Evolutionary conservation across 2,888 invertebrate genomes (phyloP), one percentile per base, ranked within the genome.

Genomic region (Geotrupes spiniger): DNA sequence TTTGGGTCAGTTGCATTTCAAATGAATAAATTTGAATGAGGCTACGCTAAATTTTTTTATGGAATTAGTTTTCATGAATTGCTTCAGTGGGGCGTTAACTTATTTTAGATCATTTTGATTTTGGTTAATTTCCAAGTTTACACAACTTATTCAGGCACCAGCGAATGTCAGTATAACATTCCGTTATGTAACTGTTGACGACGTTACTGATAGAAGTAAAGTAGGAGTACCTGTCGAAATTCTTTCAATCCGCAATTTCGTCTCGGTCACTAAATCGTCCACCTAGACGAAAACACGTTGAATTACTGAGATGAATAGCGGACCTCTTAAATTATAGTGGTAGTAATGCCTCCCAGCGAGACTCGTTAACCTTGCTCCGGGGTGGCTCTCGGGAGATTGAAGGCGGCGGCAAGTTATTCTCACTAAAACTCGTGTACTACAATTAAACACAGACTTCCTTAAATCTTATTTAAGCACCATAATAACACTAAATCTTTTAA

Each of bases 311-410:
- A 42, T 31, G 28, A 40, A 47, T 50, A 47, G 50, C 28, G 44
- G 31, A 41, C 43, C 53, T 46, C 53, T 53, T 53, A 53, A 53
- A 53, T 53, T 53, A 53, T 50, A 46, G 50, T 43, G 28, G 41
- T 38, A 37, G 53, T 53, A 53, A 53, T 53, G 50, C 46, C 40
- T 50, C 33, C 53, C 53, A 43, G 26, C 17, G 49, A 50, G 53
- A 36, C 53, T 53, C 53, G 53, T 53, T 53, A 53, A 53, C 53
- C 53, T 53, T 49, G 42, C 49, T 39, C 38, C 38, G 29, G 38
- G 39, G 11, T 33, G 9, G 14, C 33, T 33, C 33, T 6, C 8
- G 33, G 46, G 46, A 40, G 21, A 16, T 25, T 38, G 39, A 47
- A 29, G 36, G 36, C 39, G 46, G 26, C 52, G 38, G 17, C 44